Evolutionary conservation across 2,797 vertebrate species (phyloP), one percentile per base, ranked within the genome.

Genomic region (Macropodus opercularis): DNA sequence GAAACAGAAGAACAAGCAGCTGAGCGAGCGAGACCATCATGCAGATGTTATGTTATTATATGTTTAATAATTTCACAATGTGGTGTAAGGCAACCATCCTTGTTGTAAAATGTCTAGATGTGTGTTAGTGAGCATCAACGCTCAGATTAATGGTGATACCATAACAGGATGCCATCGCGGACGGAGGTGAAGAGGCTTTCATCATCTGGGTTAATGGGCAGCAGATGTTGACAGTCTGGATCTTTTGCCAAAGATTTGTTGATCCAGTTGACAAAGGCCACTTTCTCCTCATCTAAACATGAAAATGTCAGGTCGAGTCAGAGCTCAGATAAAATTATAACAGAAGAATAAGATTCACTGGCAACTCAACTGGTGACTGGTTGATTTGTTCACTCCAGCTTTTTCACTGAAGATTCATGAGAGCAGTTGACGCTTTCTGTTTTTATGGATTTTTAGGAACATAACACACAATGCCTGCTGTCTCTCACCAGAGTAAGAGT

Each of bases 231-330:
- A 75, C 96, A 98, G 87, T 98, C 95, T 18, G 94, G 87, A 81
- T 99, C 98, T 62, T 94, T 92, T 27, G 90, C 93, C 70, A 99
- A 89, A 72, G 95, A 89, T 90, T 98, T 98, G 92, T 99, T 99
- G 87, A 98, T 94, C 98, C 98, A 99, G 83, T 97, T 96, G 48
- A 95, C 96, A 87, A 98, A 99, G 26, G 98, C 98, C 78, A 99
- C 96, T 77, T 96, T 99, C 81, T 99, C 98, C 87, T 98, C 97
- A 91, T 98, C 98, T 99, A 69, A 49, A 72, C 67, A 72, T 46
- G 75, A 9, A 46, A 18, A 61, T 2, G 7, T 8, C 23, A 57
- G 4, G 3, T 8, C 19, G n/a, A 17, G 41, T 8, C 35, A n/a
- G 6, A 36, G n/a, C 5, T n/a, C 3, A 17, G 21, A 12, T 14